Percentiles rank a stretch among this genome's conserved stretches.
phyloP scores from a whole-genome alignment of 1,140 invertebrate genomes.

The Odontomachus brunneus region DNA sequence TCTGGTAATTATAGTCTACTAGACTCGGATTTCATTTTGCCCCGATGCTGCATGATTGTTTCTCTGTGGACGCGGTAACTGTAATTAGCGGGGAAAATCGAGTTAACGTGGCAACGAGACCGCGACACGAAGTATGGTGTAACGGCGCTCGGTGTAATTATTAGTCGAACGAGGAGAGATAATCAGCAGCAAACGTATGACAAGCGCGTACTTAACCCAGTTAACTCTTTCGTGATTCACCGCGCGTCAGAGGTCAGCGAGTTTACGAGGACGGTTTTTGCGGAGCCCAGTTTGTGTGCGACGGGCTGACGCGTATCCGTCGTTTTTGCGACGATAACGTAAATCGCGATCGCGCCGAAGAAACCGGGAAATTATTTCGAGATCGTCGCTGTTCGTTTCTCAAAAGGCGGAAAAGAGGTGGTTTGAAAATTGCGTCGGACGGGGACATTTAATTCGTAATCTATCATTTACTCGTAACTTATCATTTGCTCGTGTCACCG shows the following conservation, averaged over 20 bases:
- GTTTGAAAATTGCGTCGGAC: too few species aligned
- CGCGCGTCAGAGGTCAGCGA: constrained; percentile 30
- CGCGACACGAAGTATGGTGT: constrained; percentile 70
- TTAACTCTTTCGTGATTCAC: constrained; percentile 61
- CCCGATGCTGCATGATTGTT: constrained; percentile 57
- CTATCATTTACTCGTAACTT: too few species aligned
- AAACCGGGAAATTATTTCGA: neutral
- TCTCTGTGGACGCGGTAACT: constrained; percentile 61
- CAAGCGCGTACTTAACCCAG: constrained; percentile 60
- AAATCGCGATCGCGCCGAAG: constrained; percentile 5
- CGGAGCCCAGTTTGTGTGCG: neutral
- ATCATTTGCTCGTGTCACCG: too few species aligned
- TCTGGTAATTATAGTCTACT: constrained; percentile 45
- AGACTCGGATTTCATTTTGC: constrained; percentile 60
- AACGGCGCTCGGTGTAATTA: constrained; percentile 66
- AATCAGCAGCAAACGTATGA: constrained; percentile 67
- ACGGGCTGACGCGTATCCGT: neutral
- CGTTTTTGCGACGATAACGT: neutral
- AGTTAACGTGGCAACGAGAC: constrained; percentile 69
- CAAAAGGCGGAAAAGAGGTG: too few species aligned
- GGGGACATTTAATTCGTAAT: too few species aligned
- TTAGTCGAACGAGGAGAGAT: constrained; percentile 71
- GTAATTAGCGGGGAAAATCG: constrained; percentile 72
- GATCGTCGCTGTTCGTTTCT: too few species aligned
- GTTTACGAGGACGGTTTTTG: constrained; percentile 47